A percentile compares a stretch with the other conserved stretches of the same genome.
Evolutionary conservation across 2,888 invertebrate genomes (phyloP).

Genomic region (Clistopyga incitator): DNA sequence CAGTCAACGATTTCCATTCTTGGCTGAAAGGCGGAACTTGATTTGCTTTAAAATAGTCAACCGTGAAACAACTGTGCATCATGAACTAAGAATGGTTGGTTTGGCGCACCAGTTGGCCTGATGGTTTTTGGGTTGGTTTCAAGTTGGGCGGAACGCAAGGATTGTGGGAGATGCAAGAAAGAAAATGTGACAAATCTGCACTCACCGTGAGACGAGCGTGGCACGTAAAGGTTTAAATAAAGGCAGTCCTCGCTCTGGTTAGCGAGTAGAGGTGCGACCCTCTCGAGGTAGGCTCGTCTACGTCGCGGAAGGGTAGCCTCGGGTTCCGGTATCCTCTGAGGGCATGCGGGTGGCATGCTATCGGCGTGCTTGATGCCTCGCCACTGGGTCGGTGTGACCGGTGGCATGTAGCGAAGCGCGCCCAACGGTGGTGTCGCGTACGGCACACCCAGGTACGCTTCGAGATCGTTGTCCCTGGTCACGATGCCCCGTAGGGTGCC

Average conservation of each 20-base stretch:
- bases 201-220: constrained; percentile 86
- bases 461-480: constrained; percentile 94
- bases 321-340: constrained; percentile 89
- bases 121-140: too few relatives aligned
- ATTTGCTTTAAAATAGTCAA: too few relatives aligned
- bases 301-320: constrained; percentile 90
- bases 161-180: not conserved
- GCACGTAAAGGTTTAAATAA: constrained; percentile 98
- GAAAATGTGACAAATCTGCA: constrained; percentile 25
- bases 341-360: constrained; percentile 94
- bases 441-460: constrained; percentile 96
- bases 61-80: too few relatives aligned
- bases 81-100: too few relatives aligned
- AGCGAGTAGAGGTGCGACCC: constrained; percentile 92
- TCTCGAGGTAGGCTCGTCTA: constrained; percentile 93
- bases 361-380: constrained; percentile 92
- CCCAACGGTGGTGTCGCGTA: constrained; percentile 97
- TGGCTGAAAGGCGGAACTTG: too few relatives aligned
- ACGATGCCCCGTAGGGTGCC: constrained; percentile 94
- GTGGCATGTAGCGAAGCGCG: constrained; percentile 97
- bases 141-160: too few relatives aligned
- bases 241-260: constrained; percentile 99
- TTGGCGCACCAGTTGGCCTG: too few relatives aligned
- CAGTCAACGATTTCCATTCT: too few relatives aligned
- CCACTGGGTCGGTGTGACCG: constrained; percentile 96